These are phyloP conservation scores for Bergia puertoricense DNA, from an alignment of 92 coral and sea anemone genomes.

Conservation along the genomic window DNA sequence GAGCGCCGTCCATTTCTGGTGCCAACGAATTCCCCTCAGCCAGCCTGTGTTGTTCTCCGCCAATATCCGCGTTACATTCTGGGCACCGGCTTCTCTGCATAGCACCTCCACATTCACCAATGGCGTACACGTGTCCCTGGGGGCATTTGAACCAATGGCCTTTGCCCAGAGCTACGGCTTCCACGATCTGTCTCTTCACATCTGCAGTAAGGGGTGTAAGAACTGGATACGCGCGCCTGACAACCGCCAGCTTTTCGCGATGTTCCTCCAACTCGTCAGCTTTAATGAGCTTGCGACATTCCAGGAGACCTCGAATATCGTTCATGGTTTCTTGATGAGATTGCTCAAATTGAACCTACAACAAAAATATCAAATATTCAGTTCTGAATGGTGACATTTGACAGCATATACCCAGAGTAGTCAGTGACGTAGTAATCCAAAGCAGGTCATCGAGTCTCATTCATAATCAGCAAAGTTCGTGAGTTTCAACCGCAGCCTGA, in stretches of 20 bases:
- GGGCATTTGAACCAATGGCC: constrained; percentile 94
- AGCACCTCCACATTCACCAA: constrained; percentile 91
- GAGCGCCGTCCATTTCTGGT: constrained; percentile 87
- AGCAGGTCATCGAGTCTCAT: not conserved
- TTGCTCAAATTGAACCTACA: constrained; percentile 32
- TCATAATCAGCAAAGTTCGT: no score
- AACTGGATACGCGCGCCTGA: not conserved
- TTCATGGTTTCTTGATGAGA: constrained; percentile 45
- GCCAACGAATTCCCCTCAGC: constrained; percentile 73
- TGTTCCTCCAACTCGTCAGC: constrained; percentile 50
- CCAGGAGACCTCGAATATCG: constrained; percentile 24
- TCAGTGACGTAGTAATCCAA: not conserved
- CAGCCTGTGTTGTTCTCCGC: constrained; percentile 74
- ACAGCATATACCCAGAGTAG: not conserved
- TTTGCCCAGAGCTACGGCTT: constrained; percentile 67
- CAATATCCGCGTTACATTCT: constrained; percentile 81
- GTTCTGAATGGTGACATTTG: not conserved
- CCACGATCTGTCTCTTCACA: constrained; percentile 71
- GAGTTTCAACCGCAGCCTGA: no score
- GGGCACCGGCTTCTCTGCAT: constrained; percentile 82
- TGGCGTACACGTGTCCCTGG: constrained; percentile 82
- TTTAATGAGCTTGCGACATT: constrained; percentile 52
- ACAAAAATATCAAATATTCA: not conserved
- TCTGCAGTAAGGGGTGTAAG: constrained; percentile 68
- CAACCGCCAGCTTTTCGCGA: constrained; percentile 32